Evolutionary conservation across 2,113 vertebrate genomes (phyloP).

Genomic region (Saimiri boliviensis): DNA sequence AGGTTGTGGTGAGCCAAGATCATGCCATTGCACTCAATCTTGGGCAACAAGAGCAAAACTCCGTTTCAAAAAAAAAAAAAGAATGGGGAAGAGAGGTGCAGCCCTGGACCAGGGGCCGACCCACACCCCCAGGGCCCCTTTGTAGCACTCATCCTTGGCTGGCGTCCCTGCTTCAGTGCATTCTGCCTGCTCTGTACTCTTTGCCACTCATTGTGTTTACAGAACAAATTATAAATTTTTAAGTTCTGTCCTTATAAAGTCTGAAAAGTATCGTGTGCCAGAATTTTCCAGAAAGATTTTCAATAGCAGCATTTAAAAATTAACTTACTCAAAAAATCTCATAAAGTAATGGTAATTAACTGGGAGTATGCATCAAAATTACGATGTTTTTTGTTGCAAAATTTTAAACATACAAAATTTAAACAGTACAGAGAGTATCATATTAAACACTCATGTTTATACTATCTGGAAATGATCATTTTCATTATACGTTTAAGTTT

Average conservation of each 20-base stretch:
- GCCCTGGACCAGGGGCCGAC: neutral
- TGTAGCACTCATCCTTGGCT: neutral
- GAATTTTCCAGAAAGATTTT: neutral
- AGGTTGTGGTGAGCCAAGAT: no score
- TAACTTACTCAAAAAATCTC: neutral
- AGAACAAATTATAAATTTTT: neutral
- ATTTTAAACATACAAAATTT: neutral
- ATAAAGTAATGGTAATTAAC: neutral
- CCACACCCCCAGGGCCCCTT: rapidly evolving
- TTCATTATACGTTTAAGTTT: neutral
- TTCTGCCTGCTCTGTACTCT: neutral
- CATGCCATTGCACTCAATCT: no score
- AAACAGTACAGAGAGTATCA: neutral
- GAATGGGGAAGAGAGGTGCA: neutral
- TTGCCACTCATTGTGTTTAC: neutral
- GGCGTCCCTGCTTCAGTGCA: no score
- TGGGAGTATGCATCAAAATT: neutral
- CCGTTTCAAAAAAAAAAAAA: no score
- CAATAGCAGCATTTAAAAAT: neutral
- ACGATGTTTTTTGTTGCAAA: neutral
- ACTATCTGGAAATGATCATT: neutral
- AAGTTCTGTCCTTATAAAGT: neutral
- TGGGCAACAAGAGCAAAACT: no score
- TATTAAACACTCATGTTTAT: neutral
- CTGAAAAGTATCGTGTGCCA: neutral